A percentile compares a stretch with the other conserved stretches of the same genome.
Conservation (phyloP, 2,888 invertebrate species). For the Microctonus hyperodae region DNA sequence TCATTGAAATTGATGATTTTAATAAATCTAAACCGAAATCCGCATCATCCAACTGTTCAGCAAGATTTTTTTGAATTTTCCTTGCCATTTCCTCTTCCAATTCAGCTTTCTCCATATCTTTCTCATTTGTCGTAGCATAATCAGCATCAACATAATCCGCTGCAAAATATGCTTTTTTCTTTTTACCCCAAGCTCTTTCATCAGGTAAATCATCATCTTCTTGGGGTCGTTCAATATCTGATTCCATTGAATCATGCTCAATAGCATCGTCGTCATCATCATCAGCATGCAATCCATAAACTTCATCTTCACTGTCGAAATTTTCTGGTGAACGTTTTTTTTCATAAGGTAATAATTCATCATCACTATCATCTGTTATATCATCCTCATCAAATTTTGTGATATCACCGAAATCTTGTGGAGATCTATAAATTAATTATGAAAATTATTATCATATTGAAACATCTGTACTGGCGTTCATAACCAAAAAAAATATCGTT, state of each 20-base stretch:
- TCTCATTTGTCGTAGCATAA: constrained; percentile 70
- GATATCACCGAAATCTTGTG: constrained; percentile 25
- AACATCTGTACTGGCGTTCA: neutral
- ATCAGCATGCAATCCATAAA: constrained; percentile 68
- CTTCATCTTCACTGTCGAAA: constrained; percentile 69
- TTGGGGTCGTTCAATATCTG: constrained; percentile 77
- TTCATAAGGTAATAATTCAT: constrained; percentile 75
- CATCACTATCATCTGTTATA: constrained; percentile 75
- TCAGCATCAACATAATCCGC: constrained; percentile 91
- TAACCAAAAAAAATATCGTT: neutral
- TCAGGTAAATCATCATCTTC: constrained; percentile 77
- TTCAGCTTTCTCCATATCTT: constrained; percentile 77
- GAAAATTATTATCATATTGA: neutral
- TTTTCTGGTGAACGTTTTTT: constrained; percentile 65
- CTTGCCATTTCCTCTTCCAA: constrained; percentile 86
- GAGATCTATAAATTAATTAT: constrained; percentile 19
- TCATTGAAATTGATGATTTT: constrained; percentile 45
- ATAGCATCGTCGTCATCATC: constrained; percentile 66
- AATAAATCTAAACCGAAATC: constrained; percentile 74
- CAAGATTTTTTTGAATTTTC: constrained; percentile 78
- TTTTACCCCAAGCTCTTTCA: constrained; percentile 88
- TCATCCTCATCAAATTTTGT: constrained; percentile 68
- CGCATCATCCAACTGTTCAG: constrained; percentile 79
- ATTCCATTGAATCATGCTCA: constrained; percentile 65
- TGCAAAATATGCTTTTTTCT: constrained; percentile 79